Evolutionary conservation across 2,113 vertebrate genomes (phyloP).

Genomic region (Oceanites oceanicus): DNA sequence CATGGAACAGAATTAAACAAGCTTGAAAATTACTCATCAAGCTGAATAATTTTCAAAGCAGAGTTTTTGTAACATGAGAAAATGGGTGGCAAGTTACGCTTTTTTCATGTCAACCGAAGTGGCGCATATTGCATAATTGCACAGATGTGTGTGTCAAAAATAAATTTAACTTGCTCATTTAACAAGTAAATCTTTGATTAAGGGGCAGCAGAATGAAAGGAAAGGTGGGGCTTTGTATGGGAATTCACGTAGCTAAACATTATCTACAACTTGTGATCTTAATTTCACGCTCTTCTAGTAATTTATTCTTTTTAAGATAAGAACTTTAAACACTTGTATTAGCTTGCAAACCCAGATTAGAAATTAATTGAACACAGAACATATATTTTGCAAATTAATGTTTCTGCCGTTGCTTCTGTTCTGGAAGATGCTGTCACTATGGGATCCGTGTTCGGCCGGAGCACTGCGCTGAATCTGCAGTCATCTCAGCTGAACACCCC

Average conservation of each 20-base stretch:
- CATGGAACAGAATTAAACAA: not conserved
- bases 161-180: not conserved
- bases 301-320: not conserved
- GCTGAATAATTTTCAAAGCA: not conserved
- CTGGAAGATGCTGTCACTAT: conserved; percentile 91
- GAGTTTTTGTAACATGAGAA: not conserved
- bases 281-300: not conserved
- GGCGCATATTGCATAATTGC: not conserved
- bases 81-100: not conserved
- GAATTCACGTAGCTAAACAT: not conserved
- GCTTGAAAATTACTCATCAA: not conserved
- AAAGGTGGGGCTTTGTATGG: not conserved
- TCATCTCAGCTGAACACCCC: conserved; percentile 97
- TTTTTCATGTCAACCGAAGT: not conserved
- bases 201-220: not conserved
- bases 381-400: not conserved
- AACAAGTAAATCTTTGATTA: not conserved
- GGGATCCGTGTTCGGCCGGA: conserved; percentile 97
- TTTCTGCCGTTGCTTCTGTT: not conserved
- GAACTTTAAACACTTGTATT: not conserved
- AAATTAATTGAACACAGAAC: not conserved
- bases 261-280: not conserved
- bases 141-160: not conserved
- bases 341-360: not conserved
- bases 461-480: conserved; percentile 94